A percentile compares a stretch with the other conserved stretches of the same genome.
Conservation (phyloP, 1,140 invertebrate genomes). For the Drosophila paulistorum region DNA sequence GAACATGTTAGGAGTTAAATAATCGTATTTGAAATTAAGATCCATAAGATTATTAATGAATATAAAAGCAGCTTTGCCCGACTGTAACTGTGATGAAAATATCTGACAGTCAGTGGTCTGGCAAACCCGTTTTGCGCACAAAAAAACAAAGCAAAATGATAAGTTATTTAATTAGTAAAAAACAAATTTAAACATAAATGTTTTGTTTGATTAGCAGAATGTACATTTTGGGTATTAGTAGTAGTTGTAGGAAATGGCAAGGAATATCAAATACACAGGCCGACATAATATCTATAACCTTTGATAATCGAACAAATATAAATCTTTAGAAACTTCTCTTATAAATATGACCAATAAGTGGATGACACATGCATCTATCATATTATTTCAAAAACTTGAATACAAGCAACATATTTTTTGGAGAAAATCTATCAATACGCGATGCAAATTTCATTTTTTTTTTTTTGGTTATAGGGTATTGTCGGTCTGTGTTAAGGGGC, state of each 20-base stretch:
- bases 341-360: background rate
- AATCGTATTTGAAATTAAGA: background rate
- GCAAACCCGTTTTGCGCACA: background rate
- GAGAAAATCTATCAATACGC: too few relatives aligned
- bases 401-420: too few relatives aligned
- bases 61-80: too few relatives aligned
- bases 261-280: background rate
- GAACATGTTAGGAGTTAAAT: conserved; percentile 3
- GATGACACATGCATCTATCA: background rate
- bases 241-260: background rate
- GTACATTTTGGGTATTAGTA: background rate
- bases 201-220: background rate
- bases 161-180: too few relatives aligned
- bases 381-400: too few relatives aligned
- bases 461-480: background rate
- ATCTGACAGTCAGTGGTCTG: too few relatives aligned
- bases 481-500: background rate
- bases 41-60: too few relatives aligned
- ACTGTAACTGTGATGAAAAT: too few relatives aligned
- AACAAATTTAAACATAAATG: background rate
- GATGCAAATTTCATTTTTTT: too few relatives aligned
- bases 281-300: background rate
- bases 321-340: background rate
- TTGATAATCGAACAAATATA: background rate
- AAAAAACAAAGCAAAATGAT: conserved; percentile 2